Conservation (phyloP, 2,797 vertebrate species). For the Sebastes reedi region DNA sequence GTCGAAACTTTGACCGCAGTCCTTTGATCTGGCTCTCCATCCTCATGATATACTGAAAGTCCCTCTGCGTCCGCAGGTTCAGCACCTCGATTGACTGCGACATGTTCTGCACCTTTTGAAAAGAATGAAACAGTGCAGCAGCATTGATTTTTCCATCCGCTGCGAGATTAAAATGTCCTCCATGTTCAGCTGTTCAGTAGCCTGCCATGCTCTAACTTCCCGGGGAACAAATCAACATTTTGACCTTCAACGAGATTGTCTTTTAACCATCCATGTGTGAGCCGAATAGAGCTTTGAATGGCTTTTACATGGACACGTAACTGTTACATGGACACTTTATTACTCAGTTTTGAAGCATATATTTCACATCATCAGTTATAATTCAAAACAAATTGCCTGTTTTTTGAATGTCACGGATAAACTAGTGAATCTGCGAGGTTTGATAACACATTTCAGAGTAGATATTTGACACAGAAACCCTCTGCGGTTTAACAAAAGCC, state of each 20-base stretch:
- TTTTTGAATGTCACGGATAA: not conserved
- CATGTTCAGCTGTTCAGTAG: slow-evolving; percentile 42
- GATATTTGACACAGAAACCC: slow-evolving; percentile 1
- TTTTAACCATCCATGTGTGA: slow-evolving; percentile 36
- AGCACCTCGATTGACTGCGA: slow-evolving; percentile 98
- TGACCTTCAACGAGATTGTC: slow-evolving; percentile 60
- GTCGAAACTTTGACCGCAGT: slow-evolving; percentile 93
- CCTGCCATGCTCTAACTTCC: slow-evolving; percentile 40
- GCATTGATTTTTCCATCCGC: slow-evolving; percentile 67
- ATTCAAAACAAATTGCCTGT: not conserved
- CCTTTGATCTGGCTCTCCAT: slow-evolving; percentile 99
- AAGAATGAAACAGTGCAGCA: slow-evolving; percentile 58
- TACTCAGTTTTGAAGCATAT: not conserved
- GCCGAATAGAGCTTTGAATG: slow-evolving; percentile 5
- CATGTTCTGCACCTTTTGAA: slow-evolving; percentile 97
- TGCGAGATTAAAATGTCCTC: slow-evolving; percentile 72
- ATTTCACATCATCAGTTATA: not conserved
- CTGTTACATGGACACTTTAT: not conserved
- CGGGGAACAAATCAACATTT: slow-evolving; percentile 53
- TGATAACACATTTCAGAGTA: not conserved
- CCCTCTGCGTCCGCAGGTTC: slow-evolving; percentile 98
- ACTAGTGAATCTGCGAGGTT: not conserved
- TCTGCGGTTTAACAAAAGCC: slow-evolving; percentile 39
- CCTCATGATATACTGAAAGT: slow-evolving; percentile 99
- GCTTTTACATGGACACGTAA: not conserved